Base-by-base conservation (phyloP, 2,113 vertebrate species). In the Phocoena phocoena region DNA sequence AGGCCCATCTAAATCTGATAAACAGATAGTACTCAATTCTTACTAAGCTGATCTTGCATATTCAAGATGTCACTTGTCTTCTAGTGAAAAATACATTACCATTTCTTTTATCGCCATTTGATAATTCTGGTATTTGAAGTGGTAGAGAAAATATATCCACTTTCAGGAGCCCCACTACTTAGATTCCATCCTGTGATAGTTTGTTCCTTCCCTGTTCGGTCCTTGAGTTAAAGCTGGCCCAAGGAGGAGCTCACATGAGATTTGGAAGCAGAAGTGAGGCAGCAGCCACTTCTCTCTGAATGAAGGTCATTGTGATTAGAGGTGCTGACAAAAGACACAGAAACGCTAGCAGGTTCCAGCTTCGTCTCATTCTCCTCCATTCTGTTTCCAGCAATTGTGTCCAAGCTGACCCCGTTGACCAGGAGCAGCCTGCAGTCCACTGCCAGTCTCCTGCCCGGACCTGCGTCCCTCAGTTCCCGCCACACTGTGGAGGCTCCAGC, bases 51-150 rank as follows among this genome's bases (percentile, higher is more conserved):
- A 44, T 21, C 18, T 38, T 89, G 38, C 50, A 76, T 84, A 76
- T 60, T 74, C 6, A 83, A 87, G 36, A 71, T 44, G 41, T 73
- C 74, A 70, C 68, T 88, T 62, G 38, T 73, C 67, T 93, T 90
- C 58, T 53, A 15, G 63, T 60, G 7, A 87, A 95, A 95, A 83
- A 74, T 28, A 71, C 41, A 81, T 25, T 20, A 83, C 38, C 25
- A 14, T 82, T 93, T 88, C 74, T 86, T 90, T 70, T 44, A 81
- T 58, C 65, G 74, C 68, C 50, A 60, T 88, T 94, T 15, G 60
- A 6, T 33, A 92, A 71, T 77, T 85, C 60, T 76, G n/a, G 50
- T 6, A 81, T 23, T 53, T 80, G 44, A 96, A 82, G 31, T 17
- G 50, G 36, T 0, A 31, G 13, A 58, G 8, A n/a, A 63, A 38